Conservation (phyloP, 2,113 vertebrate species). For the Haemorhous mexicanus region DNA sequence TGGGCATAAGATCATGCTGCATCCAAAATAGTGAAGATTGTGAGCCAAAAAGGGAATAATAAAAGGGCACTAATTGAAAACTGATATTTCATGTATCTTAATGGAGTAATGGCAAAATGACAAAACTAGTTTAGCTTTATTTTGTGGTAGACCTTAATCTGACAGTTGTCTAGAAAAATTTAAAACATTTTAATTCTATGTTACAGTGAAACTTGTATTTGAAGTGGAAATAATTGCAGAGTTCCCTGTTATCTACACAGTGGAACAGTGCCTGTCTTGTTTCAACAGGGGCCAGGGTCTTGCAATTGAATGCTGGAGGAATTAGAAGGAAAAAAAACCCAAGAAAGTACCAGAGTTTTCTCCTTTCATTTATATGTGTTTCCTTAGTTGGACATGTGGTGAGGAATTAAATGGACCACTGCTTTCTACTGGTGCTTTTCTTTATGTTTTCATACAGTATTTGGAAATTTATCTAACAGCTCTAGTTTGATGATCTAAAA, state of each 20-base stretch:
- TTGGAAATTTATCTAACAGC: not conserved
- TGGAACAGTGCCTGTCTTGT: not conserved
- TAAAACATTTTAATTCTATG: not conserved
- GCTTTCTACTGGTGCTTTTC: not conserved
- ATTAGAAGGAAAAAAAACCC: not conserved
- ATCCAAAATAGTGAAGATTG: not conserved
- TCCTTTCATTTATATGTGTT: not conserved
- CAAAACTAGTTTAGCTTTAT: not conserved
- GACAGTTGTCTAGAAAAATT: not conserved
- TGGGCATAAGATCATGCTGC: not conserved
- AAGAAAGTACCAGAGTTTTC: not conserved
- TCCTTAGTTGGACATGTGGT: accelerated
- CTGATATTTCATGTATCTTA: not conserved
- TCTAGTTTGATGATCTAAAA: not conserved
- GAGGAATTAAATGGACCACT: not conserved
- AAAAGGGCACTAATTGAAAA: not conserved
- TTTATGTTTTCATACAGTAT: not conserved
- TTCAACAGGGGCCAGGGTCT: not conserved
- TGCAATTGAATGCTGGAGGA: not conserved
- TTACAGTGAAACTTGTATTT: not conserved
- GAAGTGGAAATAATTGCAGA: not conserved
- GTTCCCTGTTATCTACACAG: not conserved
- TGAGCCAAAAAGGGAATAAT: not conserved
- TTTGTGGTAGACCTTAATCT: not conserved
- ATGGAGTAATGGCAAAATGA: not conserved